phyloP scores from a whole-genome alignment of 2,797 vertebrate genomes.

The Otus scops region DNA sequence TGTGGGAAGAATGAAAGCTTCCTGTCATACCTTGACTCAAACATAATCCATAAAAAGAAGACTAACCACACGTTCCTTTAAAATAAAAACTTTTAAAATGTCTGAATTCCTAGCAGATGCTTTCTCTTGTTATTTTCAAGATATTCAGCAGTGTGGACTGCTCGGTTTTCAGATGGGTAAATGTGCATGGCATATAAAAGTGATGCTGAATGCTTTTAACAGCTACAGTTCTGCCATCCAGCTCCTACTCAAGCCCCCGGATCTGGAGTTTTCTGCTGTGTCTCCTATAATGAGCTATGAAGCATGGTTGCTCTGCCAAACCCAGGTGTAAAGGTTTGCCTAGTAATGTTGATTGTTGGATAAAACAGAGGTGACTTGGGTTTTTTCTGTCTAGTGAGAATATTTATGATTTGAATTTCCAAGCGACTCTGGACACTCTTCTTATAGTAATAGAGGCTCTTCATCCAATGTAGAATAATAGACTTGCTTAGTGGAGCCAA shows the following conservation, averaged over 20 bases:
- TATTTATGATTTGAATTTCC: neutral
- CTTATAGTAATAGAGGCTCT: neutral
- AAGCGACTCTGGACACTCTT: neutral
- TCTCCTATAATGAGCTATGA: neutral
- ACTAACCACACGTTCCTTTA: neutral
- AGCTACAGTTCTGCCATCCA: neutral
- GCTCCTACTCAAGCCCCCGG: neutral
- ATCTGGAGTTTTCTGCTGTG: neutral
- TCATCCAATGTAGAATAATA: neutral
- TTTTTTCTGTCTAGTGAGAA: neutral
- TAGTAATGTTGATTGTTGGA: neutral
- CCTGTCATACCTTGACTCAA: neutral
- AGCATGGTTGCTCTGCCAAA: neutral
- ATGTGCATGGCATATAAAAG: neutral
- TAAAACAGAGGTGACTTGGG: neutral
- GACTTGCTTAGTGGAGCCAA: neutral
- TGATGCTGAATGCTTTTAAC: neutral
- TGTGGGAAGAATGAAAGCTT: neutral
- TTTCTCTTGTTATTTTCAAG: neutral
- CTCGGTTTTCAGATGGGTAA: neutral
- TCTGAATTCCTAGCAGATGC: neutral
- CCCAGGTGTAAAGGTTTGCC: neutral
- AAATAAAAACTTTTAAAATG: neutral
- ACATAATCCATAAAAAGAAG: neutral
- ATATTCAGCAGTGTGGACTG: neutral